Base-by-base conservation (phyloP, 2,113 vertebrate species). In the Platanista minor region DNA sequence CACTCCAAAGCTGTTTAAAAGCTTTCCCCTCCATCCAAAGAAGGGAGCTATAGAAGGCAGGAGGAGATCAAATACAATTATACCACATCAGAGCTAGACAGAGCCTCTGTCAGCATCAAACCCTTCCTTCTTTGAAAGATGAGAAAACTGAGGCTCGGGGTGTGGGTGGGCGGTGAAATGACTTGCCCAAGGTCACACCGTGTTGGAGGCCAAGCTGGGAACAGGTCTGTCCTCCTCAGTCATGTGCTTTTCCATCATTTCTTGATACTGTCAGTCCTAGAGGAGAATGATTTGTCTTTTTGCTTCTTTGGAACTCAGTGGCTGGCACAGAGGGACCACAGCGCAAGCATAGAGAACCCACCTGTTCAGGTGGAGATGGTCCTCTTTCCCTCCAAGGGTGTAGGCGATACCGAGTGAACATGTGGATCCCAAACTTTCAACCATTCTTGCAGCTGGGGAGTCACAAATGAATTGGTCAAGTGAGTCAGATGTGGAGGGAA, bases 1-100 rank as follows among this genome's bases (percentile, higher is more conserved):
- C 31, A 46, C 67, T 43, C 82, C 75, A 75, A 94, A 95, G 72
- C 93, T 52, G 1, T 72, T 92, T 77, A 86, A 93, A 80, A 87
- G 85, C 43, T 82, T 85, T 88, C 5, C 80, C 90, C 23, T 64
- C 59, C n/a, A 86, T n/a, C 43, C 61, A 46, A 54, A 83, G 78
- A 87, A 78, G 46, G 64, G 54, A 69, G 36, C 20, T 43, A 15
- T 4, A 54, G 41, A 27, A 87, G 1, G 5, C 43, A 54, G 41
- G 29, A 54, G 62, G 2, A 46, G 85, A 5, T 43, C 8, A 20
- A 52, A 61, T 6, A n/a, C 64, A 83, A 72, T 66, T 27, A 25
- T 1, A 43, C 72, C 11, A 3, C 31, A 20, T 74, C 31, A 57
- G 75, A 94, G n/a, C 61, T 59, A 14, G 10, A 49, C 9, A 36